These are phyloP conservation scores for Caerostris extrusa DNA, from an alignment of 1,140 invertebrate species.

Conservation along the genomic window DNA sequence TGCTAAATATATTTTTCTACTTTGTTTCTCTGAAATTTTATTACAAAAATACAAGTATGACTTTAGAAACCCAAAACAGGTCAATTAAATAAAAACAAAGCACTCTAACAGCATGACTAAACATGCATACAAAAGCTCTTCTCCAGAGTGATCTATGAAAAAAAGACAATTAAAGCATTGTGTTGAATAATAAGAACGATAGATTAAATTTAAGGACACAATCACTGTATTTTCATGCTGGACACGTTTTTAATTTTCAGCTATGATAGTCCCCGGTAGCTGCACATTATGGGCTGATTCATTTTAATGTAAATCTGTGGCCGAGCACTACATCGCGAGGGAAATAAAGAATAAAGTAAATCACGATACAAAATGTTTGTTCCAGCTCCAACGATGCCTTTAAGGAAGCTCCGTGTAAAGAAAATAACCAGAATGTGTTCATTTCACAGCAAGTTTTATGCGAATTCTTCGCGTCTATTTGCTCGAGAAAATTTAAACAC, in stretches of 20 bases:
- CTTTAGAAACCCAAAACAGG: too few relatives aligned
- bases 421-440: slow-evolving; percentile 71
- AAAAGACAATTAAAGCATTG: slow-evolving; percentile 71
- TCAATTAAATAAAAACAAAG: background rate
- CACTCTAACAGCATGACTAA: background rate
- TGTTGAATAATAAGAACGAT: slow-evolving; percentile 69
- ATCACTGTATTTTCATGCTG: slow-evolving; percentile 31
- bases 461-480: slow-evolving; percentile 68
- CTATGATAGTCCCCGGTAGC: slow-evolving; percentile 38
- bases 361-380: slow-evolving; percentile 66
- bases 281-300: slow-evolving; percentile 62
- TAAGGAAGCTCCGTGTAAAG: slow-evolving; percentile 29
- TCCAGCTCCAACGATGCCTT: slow-evolving; percentile 44
- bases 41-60: too few relatives aligned
- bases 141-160: slow-evolving; percentile 62
- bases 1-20: too few relatives aligned
- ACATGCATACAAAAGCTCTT: background rate
- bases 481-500: slow-evolving; percentile 63
- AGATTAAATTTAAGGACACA: slow-evolving; percentile 70
- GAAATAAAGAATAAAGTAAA: slow-evolving; percentile 66
- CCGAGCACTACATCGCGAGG: slow-evolving; percentile 21
- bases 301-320: slow-evolving; percentile 67
- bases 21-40: too few relatives aligned
- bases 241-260: slow-evolving; percentile 74
- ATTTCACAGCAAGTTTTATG: slow-evolving; percentile 69